Evolutionary conservation across 2,797 vertebrate genomes (phyloP), one percentile per base, ranked within the genome.

Genomic region (Chaenodraco wilsoni): DNA sequence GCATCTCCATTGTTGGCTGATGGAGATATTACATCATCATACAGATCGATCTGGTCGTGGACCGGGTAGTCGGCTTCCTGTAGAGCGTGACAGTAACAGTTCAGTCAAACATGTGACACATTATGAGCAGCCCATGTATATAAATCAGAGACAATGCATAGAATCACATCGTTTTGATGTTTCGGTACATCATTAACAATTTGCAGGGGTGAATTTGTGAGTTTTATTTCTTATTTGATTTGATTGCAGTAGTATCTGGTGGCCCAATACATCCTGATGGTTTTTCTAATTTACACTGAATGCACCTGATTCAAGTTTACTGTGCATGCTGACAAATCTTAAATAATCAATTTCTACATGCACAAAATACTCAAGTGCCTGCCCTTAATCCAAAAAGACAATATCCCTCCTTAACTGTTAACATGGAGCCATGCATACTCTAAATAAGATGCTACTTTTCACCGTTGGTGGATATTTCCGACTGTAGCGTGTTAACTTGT

Each of bases 1-100:
- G 98, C 98, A 88, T 99, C 98, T 16, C 98, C 98, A 92, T 99
- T 99, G 93, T 99, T 99, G 83, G 98, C 98, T 68, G 98, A 98
- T 67, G 98, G 98, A 69, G 98, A 99, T 89, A 99, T 97, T 79
- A 99, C 98, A 83, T 99, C 98, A 85, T 99, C 98, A 61, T 99
- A 99, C 58, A 99, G 86, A 93, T 99, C 98, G 82, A 99, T 98
- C 85, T 97, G 97, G 67, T 99, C 98, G 23, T 99, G 98, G 59
- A 96, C 96, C 63, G 96, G 96, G 89, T 99, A 99, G 89, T 99
- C 98, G 31, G 96, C 86, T 91, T 99, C 98, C 98, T 99, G 86
- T 89, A 77, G 27, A 65, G 85, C 67, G 75, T 65, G 60, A 75
- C 0, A 16, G 44, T 1, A 64, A 54, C 1, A 12, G 3, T 13